Evolutionary conservation across 2,113 vertebrate genomes (phyloP).

Genomic region (Apodemus speciosus): DNA sequence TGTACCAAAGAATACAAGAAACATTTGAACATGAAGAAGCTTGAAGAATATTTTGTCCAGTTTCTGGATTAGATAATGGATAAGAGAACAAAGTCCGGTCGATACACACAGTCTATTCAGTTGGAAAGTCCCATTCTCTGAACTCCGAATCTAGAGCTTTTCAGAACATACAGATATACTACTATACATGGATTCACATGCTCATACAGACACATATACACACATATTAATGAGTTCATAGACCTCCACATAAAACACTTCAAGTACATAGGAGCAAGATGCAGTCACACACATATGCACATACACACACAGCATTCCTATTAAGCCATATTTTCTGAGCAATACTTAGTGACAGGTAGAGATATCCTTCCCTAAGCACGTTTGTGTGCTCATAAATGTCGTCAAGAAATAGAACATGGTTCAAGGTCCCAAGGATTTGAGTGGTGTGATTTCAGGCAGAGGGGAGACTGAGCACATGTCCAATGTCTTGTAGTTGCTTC

Average conservation of each 20-base stretch:
- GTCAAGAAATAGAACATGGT: conserved; percentile 1
- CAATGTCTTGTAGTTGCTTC: background rate
- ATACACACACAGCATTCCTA: background rate
- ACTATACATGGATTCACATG: background rate
- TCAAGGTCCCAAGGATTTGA: background rate
- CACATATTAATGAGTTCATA: background rate
- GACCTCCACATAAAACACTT: background rate
- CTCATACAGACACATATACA: background rate
- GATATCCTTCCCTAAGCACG: background rate
- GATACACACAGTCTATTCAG: background rate
- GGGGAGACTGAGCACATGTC: background rate
- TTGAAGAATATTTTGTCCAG: background rate
- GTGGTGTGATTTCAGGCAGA: background rate
- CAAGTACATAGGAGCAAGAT: background rate
- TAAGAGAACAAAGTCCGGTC: background rate
- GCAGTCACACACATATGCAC: background rate
- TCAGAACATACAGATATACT: background rate
- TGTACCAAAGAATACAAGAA: background rate
- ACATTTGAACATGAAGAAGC: background rate
- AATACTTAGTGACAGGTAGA: background rate
- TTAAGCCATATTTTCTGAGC: conserved; percentile 2
- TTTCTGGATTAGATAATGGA: background rate
- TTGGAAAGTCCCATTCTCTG: background rate
- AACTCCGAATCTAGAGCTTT: background rate
- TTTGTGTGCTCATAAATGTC: conserved; percentile 8